phyloP scores from a whole-genome alignment of 2,113 vertebrate genomes.

The Echinops telfairi region DNA sequence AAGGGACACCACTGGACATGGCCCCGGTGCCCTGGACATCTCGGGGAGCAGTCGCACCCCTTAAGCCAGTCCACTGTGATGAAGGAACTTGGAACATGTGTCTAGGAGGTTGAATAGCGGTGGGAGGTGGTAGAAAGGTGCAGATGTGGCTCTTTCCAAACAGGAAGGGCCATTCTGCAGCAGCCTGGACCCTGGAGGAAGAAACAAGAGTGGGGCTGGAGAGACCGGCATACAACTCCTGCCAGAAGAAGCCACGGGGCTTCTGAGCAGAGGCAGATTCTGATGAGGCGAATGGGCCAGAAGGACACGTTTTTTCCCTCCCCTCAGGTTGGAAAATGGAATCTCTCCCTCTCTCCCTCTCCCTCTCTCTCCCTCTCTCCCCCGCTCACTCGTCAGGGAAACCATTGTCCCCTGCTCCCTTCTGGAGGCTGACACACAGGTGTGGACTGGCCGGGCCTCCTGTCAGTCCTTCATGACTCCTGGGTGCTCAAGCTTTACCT shows the following conservation, averaged over 20 bases:
- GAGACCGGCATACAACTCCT: background rate
- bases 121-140: background rate
- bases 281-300: conserved; percentile 5
- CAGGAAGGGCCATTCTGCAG: background rate
- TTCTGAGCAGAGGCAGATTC: background rate
- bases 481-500: background rate
- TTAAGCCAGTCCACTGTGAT: too few species aligned
- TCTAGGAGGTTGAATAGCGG: background rate
- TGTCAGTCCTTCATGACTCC: conserved; percentile 51
- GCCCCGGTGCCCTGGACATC: background rate
- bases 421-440: background rate
- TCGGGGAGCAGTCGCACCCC: background rate
- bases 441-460: conserved; percentile 9
- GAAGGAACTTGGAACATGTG: background rate
- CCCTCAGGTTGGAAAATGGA: conserved; percentile 38
- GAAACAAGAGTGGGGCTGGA: background rate
- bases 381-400: too few species aligned
- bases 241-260: background rate
- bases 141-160: background rate
- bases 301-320: conserved; percentile 54
- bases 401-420: conserved; percentile 38
- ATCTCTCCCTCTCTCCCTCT: background rate
- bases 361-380: too few species aligned
- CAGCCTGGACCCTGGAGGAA: background rate
- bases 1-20: background rate